phyloP scores from a whole-genome alignment of 2,888 invertebrate genomes.

The Leucoma salicis region DNA sequence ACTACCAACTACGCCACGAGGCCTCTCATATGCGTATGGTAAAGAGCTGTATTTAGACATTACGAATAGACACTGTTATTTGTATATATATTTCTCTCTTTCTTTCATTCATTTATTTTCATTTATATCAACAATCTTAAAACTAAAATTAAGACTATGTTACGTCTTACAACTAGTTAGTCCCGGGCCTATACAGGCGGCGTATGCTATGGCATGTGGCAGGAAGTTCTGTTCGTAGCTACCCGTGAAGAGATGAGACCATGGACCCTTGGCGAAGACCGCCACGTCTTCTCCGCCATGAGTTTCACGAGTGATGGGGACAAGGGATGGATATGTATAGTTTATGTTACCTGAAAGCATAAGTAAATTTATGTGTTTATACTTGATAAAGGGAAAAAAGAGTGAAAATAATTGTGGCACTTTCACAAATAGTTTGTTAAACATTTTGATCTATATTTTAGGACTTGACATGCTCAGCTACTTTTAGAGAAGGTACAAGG shows the following conservation, averaged over 20 bases:
- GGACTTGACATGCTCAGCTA: no score
- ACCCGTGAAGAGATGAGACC: slow-evolving; percentile 91
- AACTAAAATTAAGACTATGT: background rate
- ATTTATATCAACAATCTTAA: background rate
- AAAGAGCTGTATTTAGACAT: no score
- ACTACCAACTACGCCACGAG: no score
- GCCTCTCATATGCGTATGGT: no score
- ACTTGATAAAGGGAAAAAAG: no score
- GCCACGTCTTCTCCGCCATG: slow-evolving; percentile 92
- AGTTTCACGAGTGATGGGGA: slow-evolving; percentile 84
- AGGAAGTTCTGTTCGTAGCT: slow-evolving; percentile 90
- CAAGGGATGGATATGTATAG: slow-evolving; percentile 82
- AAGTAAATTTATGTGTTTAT: no score
- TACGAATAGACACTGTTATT: no score
- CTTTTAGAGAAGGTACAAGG: no score
- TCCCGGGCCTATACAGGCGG: slow-evolving; percentile 87
- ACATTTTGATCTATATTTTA: no score
- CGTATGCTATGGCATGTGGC: slow-evolving; percentile 88
- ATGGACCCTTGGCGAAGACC: slow-evolving; percentile 89
- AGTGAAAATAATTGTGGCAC: no score
- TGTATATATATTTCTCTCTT: no score
- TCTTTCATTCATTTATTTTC: background rate
- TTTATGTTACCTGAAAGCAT: slow-evolving; percentile 59
- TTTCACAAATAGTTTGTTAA: no score
- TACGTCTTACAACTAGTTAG: slow-evolving; percentile 62